Evolutionary conservation across 2,797 vertebrate genomes (phyloP), one percentile per base, ranked within the genome.

Genomic region (Harpagifer antarcticus): DNA sequence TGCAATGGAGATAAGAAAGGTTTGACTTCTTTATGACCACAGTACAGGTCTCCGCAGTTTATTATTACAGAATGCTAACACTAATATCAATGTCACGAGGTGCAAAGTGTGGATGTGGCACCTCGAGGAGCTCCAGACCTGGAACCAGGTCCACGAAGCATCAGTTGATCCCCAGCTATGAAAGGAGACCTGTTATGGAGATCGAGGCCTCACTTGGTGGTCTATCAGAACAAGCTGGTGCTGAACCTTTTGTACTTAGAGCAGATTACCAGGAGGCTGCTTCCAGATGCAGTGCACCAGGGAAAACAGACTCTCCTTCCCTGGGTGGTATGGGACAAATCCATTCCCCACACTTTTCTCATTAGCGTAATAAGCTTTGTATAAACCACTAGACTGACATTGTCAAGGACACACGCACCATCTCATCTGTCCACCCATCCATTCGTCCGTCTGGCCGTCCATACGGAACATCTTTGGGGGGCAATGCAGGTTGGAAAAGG

Each of bases 201-300:
- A 85, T 83, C 33, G 65, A 82, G 73, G 74, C 45, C 93, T 82
- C 78, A 60, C 89, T 92, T 88, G 93, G 94, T 94, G 95, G 94
- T 94, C 94, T 93, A 91, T 91, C 88, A 88, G 89, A 92, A 93
- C 89, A 94, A 91, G 86, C 90, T 94, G 91, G 90, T 90, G 88
- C 86, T 92, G 92, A 94, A 94, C 85, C 86, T 92, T 91, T 91
- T 91, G 90, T 91, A 89, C 90, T 93, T 89, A 82, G 82, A 91
- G 87, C 87, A 90, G 93, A 94, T 95, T 95, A 95, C 83, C 82
- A 83, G 77, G 81, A 92, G 91, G 91, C 90, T 91, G 79, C 86
- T 93, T 91, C 92, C 94, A 95, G 93, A 94, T 94, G 92, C 90
- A 89, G 81, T 81, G 89, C 83, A 83, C 86, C 68, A 74, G 47